Base-by-base conservation (phyloP, 2,797 vertebrate species). In the Siniperca obscura region DNA sequence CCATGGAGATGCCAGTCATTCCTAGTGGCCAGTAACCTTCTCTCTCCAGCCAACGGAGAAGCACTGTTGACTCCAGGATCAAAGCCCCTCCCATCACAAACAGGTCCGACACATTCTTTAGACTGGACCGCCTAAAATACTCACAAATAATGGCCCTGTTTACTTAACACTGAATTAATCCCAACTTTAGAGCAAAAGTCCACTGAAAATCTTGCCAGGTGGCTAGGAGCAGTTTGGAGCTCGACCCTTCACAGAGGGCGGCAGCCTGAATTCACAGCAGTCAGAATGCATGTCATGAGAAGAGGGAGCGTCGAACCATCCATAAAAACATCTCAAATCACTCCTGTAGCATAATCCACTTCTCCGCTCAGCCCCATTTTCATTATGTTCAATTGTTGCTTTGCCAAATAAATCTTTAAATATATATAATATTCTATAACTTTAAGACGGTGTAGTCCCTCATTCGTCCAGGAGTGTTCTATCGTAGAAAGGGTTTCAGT, bases 1-100 rank as follows among this genome's bases (percentile, higher is more conserved):
- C 98, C 98, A 99, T 99, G 87, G 98, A 99, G 95, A 99, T 99
- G 75, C 98, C 98, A 3, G 98, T 99, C 96, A 99, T 97, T 82
- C 97, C 98, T 19, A 99, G 94, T 0, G 98, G 98, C 94, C 98
- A 98, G 92, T 97, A 99, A 53, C 98, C 98, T 95, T 98, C 97
- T 80, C 97, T 95, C 87, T 99, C 97, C 84, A 99, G 95, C 98
- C 98, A 99, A 67, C 96, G 97, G 57, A 99, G 95, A 67, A 99
- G 96, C 66, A 95, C 97, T 1, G 97, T 97, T 0, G 98, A 99
- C 91, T 99, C 98, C 87, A 99, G 93, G 87, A 99, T 97, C 89
- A 99, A 93, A 80, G 98, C 98, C 64, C 97, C 98, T 84, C 98
- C 98, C 98, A 99, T 99, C 91, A 99, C 98, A 93, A 99, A 98